Conservation (phyloP, 2,113 vertebrate species). For the Pan paniscus region DNA sequence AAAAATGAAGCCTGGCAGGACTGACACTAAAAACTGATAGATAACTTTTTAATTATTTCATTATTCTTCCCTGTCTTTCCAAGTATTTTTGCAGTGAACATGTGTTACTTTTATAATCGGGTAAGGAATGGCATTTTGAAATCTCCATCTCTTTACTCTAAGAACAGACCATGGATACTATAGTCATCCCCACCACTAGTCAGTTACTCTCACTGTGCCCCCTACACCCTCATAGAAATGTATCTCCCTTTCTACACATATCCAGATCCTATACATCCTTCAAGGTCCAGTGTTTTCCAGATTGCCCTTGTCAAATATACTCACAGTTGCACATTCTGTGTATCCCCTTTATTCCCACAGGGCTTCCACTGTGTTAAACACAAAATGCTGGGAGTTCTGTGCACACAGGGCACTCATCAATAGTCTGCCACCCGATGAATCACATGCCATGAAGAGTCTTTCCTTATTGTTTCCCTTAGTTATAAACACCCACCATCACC, state of each 20-base stretch:
- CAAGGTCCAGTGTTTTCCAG: neutral
- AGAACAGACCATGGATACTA: rapidly evolving
- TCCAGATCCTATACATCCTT: neutral
- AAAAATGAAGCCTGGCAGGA: neutral
- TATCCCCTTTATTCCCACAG: neutral
- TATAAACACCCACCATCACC: neutral
- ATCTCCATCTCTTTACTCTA: neutral
- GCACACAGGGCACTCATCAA: neutral
- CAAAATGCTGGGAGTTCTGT: neutral
- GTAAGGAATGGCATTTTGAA: neutral
- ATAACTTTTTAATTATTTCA: neutral
- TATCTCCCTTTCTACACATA: neutral
- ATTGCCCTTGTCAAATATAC: neutral
- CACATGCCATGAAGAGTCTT: rapidly evolving
- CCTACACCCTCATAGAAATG: neutral
- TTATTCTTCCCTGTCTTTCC: neutral
- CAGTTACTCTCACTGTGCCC: rapidly evolving
- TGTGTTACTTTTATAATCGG: neutral
- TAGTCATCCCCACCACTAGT: no score
- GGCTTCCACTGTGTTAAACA: neutral
- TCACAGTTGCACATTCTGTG: neutral
- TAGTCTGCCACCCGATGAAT: neutral
- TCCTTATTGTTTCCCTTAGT: neutral
- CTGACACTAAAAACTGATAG: neutral
- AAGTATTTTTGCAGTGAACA: neutral